Percentiles rank a stretch among this genome's conserved stretches.
Conservation (phyloP, 2,888 invertebrate genomes). For the Apamea epomidion region DNA sequence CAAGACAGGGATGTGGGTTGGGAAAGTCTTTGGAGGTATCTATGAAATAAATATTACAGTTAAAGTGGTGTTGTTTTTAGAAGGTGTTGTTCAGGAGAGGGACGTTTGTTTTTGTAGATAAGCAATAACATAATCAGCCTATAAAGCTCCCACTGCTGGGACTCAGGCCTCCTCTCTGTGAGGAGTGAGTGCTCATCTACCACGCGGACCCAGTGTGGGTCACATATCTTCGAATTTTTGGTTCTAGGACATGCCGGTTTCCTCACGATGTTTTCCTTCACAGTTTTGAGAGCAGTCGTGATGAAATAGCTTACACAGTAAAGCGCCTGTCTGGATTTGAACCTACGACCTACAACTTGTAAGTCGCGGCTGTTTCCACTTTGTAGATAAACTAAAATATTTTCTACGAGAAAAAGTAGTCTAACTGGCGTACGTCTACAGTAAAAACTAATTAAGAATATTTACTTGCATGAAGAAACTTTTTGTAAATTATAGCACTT, state of each 20-base stretch:
- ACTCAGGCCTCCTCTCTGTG: neutral
- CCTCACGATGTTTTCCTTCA: neutral
- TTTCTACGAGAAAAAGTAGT: no score
- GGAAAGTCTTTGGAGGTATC: neutral
- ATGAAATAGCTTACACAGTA: neutral
- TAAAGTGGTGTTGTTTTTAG: neutral
- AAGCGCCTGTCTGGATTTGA: neutral
- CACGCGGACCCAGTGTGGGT: neutral
- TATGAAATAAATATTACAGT: neutral
- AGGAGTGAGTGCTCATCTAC: neutral
- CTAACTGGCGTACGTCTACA: neutral
- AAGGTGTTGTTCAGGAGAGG: neutral
- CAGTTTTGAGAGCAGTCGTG: neutral
- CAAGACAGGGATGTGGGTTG: constrained; percentile 31
- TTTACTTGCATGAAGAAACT: neutral
- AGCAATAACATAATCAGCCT: neutral
- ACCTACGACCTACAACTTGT: neutral
- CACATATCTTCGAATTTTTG: neutral
- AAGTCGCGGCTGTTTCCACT: neutral
- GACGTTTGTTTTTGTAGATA: neutral
- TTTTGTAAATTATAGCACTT: neutral
- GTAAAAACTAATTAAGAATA: neutral
- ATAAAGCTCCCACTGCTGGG: neutral
- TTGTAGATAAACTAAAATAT: neutral
- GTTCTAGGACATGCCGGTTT: neutral